Evolutionary conservation across 2,888 invertebrate species (phyloP), one percentile per base, ranked within the genome.

Genomic region (Acrocera orbiculus): DNA sequence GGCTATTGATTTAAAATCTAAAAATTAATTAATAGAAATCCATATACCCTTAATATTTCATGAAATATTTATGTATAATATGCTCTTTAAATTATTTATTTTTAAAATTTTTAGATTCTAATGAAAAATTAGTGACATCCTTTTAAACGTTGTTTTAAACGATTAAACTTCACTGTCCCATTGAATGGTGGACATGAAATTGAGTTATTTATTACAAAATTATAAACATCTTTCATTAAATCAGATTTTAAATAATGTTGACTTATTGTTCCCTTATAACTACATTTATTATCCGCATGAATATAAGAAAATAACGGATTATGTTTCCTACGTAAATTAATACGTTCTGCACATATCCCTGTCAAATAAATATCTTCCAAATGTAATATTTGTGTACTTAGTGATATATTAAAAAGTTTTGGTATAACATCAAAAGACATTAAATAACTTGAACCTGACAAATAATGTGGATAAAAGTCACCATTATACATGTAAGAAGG

Each of bases 391-490:
- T 75, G 70, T 2, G 74, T 79, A 33, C 61, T 62, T 3, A 80
- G 53, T 1, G 82, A 75, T 3, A 74, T 70, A 25, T 64, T 55
- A 52, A 77, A 80, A 4, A 86, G 59, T 30, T 67, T 70, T 6
- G 53, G 54, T 1, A 75, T 76, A 1, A 78, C 68, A 44, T 73
- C 70, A 2, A 67, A 54, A 2, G 80, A 76, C 65, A 85, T 68
- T 4, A 75, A 66, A 58, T 86, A 86, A 3, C 77, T 81, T 2
- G 80, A 79, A 9, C 86, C 86, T 0, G 83, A 82, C 34, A 85
- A 55, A 55, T 85, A 86, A 44, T 74, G 71, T 4, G 85, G 86
- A 63, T 82, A 85, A 29, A 69, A 65, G 27, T 68, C 64, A 1
- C 69, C 73, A 2, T 67, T 59, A 53, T 71, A 85, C 75, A 83